Base-by-base conservation (phyloP, 2,113 vertebrate species). In the Lepisosteus oculatus region DNA sequence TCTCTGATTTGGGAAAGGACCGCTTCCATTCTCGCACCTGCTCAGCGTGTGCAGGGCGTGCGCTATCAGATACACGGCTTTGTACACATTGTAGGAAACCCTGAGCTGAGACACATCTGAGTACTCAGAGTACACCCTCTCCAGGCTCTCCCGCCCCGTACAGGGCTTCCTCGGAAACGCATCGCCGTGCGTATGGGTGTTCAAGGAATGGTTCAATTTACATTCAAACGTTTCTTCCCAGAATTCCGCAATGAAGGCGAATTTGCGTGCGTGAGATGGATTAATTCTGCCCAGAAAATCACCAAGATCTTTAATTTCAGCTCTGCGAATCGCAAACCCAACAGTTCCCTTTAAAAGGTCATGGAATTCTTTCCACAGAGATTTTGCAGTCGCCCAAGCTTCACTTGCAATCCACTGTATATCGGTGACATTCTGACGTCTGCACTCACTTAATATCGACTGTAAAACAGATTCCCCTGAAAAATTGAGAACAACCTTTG, bases 381-480 rank as follows among this genome's bases (percentile, higher is more conserved):
- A 79, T 13, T 76, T 80, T 51, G 85, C 79, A 9, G 86, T 91
- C 29, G 87, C 76, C 90, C 90, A 51, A 15, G 89, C 88, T 72
- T 91, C 89, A 65, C 90, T 87, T n/a, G 88, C 88, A 3, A 91
- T 80, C 90, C 88, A 90, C 72, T 89, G 88, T n/a, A 87, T 66
- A 47, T 78, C 82, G 0, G 83, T 86, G 3, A 90, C 47, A 63
- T 91, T 89, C 62, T 80, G 79, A 7, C 3, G 69, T 1, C 14
- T 75, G 17, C 86, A 69, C 75, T 86, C 89, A 68, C 61, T 74
- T 3, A 92, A 74, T 54, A 92, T 88, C 3, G 45, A 57, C 8
- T 80, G 74, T 47, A 91, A 75, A 13, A 89, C 85, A 0, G 85
- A 81, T 56, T 91, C 89, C 15, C 79, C 72, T 43, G 74, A 83